Base-by-base conservation (phyloP, 2,113 vertebrate genomes). In the Alouatta palliata region DNA sequence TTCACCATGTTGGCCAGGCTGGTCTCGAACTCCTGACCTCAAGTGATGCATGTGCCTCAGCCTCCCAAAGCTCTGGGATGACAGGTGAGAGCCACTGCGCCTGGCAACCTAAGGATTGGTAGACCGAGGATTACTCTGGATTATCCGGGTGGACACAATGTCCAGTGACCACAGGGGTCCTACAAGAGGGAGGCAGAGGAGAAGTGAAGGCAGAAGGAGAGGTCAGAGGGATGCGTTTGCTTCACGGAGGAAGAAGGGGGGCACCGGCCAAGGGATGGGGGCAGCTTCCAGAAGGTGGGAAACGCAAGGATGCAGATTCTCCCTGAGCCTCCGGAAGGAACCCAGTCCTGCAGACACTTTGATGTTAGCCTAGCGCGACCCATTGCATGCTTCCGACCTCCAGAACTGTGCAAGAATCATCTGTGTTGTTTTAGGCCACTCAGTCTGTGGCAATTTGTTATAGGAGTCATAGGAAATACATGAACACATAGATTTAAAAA, bases 191-290 rank as follows among this genome's bases (percentile, higher is more conserved):
- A 14, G n/a, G 32, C 47, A 13, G 32, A 82, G 83, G 25, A 56
- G 35, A 19, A 2, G 1, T 2, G 45, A 27, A 9, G 9, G 43
- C 56, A 37, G 37, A 76, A 45, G 19, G 1, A 0, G 2, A 70
- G 45, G 52, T 40, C 6, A 0, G 27, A 64, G 45, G 1, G 6
- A 64, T 1, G 6, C 4, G 17, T 12, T 45, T 13, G 47, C 77
- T 83, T 25, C 21, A 20, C 25, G 25, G 35, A 47, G 23, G 11
- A 73, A 49, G 49, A 35, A 47, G 49, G 58, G 30, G 37, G 21
- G 3, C 11, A 0, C 1, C 0, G 2, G 9, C 19, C 10, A 11
- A 5, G 11, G n/a, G 66, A 17, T 1, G 43, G 13, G 4, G 66
- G 58, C 21, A 17, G 80, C 61, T 61, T 80, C 80, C 23, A 21